These are phyloP conservation scores for Cephonodes hylas DNA, from an alignment of 2,888 invertebrate genomes.

Conservation along the genomic window DNA sequence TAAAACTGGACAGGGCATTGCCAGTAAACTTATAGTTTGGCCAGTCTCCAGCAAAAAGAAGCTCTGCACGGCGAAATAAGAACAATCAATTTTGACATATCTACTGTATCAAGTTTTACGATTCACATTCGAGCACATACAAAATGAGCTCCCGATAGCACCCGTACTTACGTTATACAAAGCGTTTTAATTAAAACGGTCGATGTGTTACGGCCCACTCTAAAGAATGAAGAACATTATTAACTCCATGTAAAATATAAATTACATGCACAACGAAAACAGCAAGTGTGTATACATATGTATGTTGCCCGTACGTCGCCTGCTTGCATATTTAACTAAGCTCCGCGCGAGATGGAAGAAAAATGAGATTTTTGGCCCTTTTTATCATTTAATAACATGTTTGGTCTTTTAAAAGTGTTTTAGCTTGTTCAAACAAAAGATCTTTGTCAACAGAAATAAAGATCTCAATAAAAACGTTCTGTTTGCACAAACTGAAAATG, in stretches of 20 bases:
- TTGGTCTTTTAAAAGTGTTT: not conserved
- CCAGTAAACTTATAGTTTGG: constrained; percentile 44
- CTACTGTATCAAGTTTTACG: not conserved
- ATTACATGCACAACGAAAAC: constrained; percentile 8
- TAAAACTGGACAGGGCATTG: constrained; percentile 40
- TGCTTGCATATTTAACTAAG: constrained; percentile 9
- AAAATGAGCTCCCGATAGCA: not conserved
- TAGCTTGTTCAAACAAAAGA: not conserved
- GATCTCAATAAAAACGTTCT: not conserved
- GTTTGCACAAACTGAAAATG: not conserved
- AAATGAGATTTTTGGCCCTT: constrained; percentile 4
- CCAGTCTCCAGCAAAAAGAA: constrained; percentile 36
- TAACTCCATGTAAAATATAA: constrained; percentile 9
- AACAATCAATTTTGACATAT: constrained; percentile 34
- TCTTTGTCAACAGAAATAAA: not conserved
- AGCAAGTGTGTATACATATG: constrained; percentile 5
- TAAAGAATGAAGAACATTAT: constrained; percentile 10
- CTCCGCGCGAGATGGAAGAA: constrained; percentile 3
- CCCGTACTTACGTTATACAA: not conserved
- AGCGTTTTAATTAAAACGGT: constrained; percentile 1
- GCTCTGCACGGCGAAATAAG: constrained; percentile 34
- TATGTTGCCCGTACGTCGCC: not conserved
- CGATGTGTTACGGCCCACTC: constrained; percentile 7
- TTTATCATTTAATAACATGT: constrained; percentile 9
- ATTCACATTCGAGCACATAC: not conserved